A percentile compares a stretch with the other conserved stretches of the same genome.
Evolutionary conservation across 2,888 invertebrate species (phyloP).

Genomic region (Drosophila pseudotakahashii): DNA sequence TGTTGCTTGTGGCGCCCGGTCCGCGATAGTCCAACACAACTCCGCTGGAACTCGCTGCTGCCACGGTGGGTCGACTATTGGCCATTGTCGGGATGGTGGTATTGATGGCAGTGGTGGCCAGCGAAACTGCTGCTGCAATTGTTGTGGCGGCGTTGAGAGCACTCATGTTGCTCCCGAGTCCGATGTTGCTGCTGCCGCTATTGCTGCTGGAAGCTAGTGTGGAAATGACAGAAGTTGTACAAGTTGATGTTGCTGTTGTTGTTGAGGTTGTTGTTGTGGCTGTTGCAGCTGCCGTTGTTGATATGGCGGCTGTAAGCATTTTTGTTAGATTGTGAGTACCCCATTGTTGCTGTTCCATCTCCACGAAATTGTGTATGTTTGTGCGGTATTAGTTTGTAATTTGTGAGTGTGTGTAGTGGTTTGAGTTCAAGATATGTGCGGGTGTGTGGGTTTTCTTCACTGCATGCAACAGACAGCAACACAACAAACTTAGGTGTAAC

Average conservation of each 20-base stretch:
- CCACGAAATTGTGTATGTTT: conserved; percentile 17
- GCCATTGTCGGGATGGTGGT: conserved; percentile 68
- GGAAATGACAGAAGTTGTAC: conserved; percentile 56
- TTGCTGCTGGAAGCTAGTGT: conserved; percentile 60
- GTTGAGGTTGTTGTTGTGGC: conserved; percentile 33
- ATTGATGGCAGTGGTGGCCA: conserved; percentile 69
- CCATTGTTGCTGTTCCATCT: conserved; percentile 19
- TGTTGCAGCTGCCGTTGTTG: conserved; percentile 46
- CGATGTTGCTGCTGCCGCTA: conserved; percentile 61
- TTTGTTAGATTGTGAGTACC: conserved; percentile 44
- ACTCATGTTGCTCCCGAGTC: conserved; percentile 30
- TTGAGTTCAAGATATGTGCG: conserved; percentile 11
- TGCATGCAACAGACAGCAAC: conserved; percentile 46
- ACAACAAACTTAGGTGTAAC: conserved; percentile 25
- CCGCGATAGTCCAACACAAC: conserved; percentile 57
- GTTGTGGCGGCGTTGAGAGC: conserved; percentile 66
- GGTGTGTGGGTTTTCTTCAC: conserved; percentile 17
- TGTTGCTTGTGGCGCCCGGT: conserved; percentile 26
- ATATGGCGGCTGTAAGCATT: conserved; percentile 53
- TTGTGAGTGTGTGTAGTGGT: conserved; percentile 17
- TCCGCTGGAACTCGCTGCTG: conserved; percentile 45
- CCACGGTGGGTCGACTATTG: conserved; percentile 55
- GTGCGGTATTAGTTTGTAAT: conserved; percentile 40
- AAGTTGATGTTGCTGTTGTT: conserved; percentile 40
- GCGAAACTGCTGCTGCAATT: conserved; percentile 67